Evolutionary conservation across 1,140 invertebrate genomes (phyloP).

Genomic region (Vanessa tameamea): DNA sequence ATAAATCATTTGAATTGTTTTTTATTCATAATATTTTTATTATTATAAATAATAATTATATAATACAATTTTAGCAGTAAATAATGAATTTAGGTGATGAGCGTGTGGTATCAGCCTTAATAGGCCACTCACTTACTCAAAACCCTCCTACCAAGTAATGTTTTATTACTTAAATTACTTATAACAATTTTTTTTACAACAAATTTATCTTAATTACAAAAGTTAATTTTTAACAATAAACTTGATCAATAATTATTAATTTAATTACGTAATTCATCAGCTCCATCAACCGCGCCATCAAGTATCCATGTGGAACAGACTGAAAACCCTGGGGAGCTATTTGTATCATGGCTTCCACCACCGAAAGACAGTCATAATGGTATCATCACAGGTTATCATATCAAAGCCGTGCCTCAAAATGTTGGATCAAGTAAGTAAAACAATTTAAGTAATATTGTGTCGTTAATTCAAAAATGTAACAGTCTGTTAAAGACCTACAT

Average conservation of each 20-base stretch:
- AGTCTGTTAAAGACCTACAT: too few species aligned
- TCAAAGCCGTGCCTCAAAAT: conserved; percentile 76
- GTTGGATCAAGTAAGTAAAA: conserved; percentile 53
- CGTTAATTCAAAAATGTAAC: too few species aligned
- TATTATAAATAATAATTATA: too few species aligned
- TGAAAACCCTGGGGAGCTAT: conserved; percentile 69
- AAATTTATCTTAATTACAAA: not conserved
- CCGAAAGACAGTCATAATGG: conserved; percentile 86
- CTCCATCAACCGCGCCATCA: conserved; percentile 66
- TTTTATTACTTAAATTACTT: too few species aligned
- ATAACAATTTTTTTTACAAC: not conserved
- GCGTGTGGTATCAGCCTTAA: too few species aligned
- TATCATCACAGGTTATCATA: conserved; percentile 86
- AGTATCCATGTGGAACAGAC: conserved; percentile 70
- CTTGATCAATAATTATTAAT: not conserved
- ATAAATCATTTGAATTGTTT: too few species aligned
- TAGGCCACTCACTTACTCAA: too few species aligned
- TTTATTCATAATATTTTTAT: too few species aligned
- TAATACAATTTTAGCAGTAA: too few species aligned
- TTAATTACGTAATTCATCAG: conserved; percentile 41
- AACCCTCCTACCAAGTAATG: too few species aligned
- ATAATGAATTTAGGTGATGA: too few species aligned
- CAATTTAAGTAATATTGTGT: not conserved
- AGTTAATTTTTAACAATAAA: not conserved
- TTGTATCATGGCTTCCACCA: conserved; percentile 81